Evolutionary conservation across 2,888 invertebrate genomes (phyloP), one percentile per base, ranked within the genome.

Genomic region (Amiota communis): DNA sequence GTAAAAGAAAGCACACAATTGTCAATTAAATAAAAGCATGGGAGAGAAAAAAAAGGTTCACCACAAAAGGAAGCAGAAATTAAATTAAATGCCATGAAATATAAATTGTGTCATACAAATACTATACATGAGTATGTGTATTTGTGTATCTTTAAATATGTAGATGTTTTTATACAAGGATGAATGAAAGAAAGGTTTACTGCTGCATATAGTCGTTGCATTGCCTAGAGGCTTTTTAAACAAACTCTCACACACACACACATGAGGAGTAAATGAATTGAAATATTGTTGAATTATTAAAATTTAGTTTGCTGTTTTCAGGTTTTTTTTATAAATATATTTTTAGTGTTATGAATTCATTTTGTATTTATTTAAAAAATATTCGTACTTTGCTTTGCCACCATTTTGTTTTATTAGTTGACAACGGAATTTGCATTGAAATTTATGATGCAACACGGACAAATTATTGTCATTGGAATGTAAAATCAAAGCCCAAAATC

Each of bases 51-150:
- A n/a, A n/a, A n/a, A n/a, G 59, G 20, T 15, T 8, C 59, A n/a
- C 59, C 59, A 59, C 20, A 11, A 59, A 59, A 47, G 65, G 65
- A 65, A 65, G 48, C 65, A 65, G 65, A 65, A 65, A 65, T 65
- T 65, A 65, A 65, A 65, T 65, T 48, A 65, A 49, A 65, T 17
- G 48, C 48, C 48, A 65, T 65, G 49, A 65, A 65, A 65, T 36
- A 65, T 65, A 64, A 64, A 64, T 64, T 47, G 15, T 46, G 47
- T 46, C 49, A 65, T 46, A 15, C 12, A 48, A n/a, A n/a, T 65
- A 12, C 49, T 46, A 4, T 4, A n/a, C n/a, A 51, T 51, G 11
- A 51, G 53, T 51, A 20, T 59, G 59, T 20, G 59, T 59, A 59
- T 11, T 8, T 11, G 20, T 59, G 20, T 59, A n/a, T 59, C 2